These are phyloP conservation scores for Myotis vivesi DNA, from an alignment of 2,797 vertebrate species.

Conservation along the genomic window DNA sequence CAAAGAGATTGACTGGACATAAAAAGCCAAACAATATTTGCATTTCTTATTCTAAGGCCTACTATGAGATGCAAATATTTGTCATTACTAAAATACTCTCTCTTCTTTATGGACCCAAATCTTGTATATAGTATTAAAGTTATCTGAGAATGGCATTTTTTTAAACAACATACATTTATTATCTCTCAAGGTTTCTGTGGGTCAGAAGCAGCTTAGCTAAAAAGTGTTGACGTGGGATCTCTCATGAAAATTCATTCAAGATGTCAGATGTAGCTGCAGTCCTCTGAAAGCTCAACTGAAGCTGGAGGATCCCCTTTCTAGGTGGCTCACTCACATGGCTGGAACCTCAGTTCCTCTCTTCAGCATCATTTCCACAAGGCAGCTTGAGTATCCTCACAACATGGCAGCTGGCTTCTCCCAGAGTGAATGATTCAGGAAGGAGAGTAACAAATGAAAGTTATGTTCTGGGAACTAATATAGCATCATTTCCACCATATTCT, in stretches of 20 bases:
- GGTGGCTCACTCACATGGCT: not conserved
- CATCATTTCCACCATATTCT: too few species aligned
- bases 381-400: too few species aligned
- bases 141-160: not conserved
- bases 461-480: too few species aligned
- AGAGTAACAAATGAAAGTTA: too few species aligned
- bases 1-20: not conserved
- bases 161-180: not conserved
- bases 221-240: not conserved
- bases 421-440: too few species aligned
- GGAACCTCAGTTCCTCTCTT: too few species aligned
- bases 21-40: not conserved
- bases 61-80: not conserved
- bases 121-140: not conserved
- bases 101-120: not conserved
- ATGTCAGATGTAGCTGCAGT: not conserved
- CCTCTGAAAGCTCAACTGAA: not conserved
- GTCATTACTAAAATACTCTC: not conserved
- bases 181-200: not conserved
- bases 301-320: not conserved
- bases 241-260: not conserved
- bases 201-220: not conserved
- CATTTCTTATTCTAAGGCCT: slow-evolving; percentile 6
- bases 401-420: too few species aligned
- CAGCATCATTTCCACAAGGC: too few species aligned